phyloP scores from a whole-genome alignment of 2,113 vertebrate species.

The Gymnorhina tibicen region DNA sequence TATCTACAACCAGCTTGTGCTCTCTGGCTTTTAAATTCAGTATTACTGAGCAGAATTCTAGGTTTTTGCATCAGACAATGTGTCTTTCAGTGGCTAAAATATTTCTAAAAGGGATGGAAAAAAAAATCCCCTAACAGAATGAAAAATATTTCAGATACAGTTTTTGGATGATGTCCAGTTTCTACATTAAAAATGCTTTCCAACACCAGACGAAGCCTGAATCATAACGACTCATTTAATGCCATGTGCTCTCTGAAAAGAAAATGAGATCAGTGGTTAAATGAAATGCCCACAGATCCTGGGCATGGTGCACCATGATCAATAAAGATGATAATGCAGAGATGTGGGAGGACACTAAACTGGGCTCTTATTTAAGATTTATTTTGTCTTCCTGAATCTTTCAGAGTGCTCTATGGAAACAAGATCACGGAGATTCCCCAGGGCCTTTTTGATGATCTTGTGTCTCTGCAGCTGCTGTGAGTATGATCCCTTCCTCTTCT shows the following conservation, averaged over 20 bases:
- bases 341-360: slow-evolving; percentile 43
- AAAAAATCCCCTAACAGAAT: background rate
- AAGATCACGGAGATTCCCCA: slow-evolving; percentile 97
- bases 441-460: slow-evolving; percentile 94
- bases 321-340: slow-evolving; percentile 36
- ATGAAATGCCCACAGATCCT: slow-evolving; percentile 46
- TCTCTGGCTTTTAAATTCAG: background rate
- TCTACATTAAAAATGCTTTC: slow-evolving; percentile 55
- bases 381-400: slow-evolving; percentile 61
- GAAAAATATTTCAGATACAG: slow-evolving; percentile 47
- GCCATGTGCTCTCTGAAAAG: slow-evolving; percentile 40
- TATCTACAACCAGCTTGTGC: background rate
- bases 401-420: slow-evolving; percentile 96
- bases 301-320: slow-evolving; percentile 48
- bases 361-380: slow-evolving; percentile 53
- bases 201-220: slow-evolving; percentile 50
- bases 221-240: slow-evolving; percentile 62
- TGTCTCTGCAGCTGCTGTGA: slow-evolving; percentile 96
- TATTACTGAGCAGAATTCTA: background rate
- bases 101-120: background rate
- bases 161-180: slow-evolving; percentile 53
- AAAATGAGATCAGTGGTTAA: slow-evolving; percentile 39
- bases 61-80: background rate
- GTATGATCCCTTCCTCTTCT: slow-evolving; percentile 70
- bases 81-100: slow-evolving; percentile 8